Base-by-base conservation (phyloP, 2,113 vertebrate species). In the Oreocharis arfaki region DNA sequence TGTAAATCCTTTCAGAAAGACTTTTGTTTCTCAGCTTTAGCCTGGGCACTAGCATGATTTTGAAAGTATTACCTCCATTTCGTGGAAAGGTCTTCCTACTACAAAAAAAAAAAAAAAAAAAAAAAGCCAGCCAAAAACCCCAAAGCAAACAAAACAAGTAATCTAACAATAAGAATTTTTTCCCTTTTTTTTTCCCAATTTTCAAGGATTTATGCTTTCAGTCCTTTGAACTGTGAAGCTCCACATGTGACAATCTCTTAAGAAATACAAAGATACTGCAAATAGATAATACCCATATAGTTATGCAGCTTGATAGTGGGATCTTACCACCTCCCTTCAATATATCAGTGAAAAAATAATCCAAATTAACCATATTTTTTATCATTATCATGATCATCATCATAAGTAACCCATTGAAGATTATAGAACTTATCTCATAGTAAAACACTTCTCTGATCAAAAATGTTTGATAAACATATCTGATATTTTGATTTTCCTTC, bases 71-170 rank as follows among this genome's bases (percentile, higher is more conserved):
- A 23, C 13, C 10, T 91, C 30, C 11, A 53, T 55, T 87, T 33
- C 56, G 59, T 67, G n/a, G 26, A 63, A 82, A 81, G 7, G 8
- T 55, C 11, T n/a, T n/a, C n/a, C n/a, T n/a, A n/a, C n/a, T n/a
- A n/a, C n/a, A n/a, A n/a, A n/a, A n/a, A n/a, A n/a, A n/a, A 44
- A 44, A 57, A 42, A 42, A 42, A 46, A 42, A 9, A 42, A 9
- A 30, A 30, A 16, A 16, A 57, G 1, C 14, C 6, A 20, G 16
- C 1, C 3, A 41, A 75, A 74, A 30, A 1, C 30, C 10, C 7
- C 27, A 7, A 55, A 60, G 5, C 32, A 57, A 86, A 57, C 6
- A 71, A 63, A n/a, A 12, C 7, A 46, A 59, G 60, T 7, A 88
- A 81, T 37, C 26, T 46, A 67, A 19, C 18, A 59, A 41, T n/a